Evolutionary conservation across 2,113 vertebrate species (phyloP), one percentile per base, ranked within the genome.

Genomic region (Zosterops lateralis): DNA sequence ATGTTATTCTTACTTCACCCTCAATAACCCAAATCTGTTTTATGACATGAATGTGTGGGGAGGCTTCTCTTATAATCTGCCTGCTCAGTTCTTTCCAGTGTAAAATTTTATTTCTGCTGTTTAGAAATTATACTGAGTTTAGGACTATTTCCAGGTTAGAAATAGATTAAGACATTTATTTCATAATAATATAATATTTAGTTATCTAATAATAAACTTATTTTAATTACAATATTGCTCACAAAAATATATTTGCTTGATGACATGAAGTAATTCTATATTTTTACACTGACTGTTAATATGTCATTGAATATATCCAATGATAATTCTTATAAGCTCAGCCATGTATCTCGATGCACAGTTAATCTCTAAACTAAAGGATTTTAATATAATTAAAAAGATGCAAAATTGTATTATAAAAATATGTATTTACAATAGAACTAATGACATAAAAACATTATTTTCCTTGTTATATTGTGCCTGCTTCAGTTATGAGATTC

Each of bases 151-250:
- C 4, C 8, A 88, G n/a, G 88, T 96, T 89, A 73, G 56, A 93
- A 93, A 93, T 72, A 89, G 79, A 92, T 68, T 3, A 2, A 91
- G 14, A 7, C 42, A 84, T 95, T 95, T 90, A 77, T 92, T 90
- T 95, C 4, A 36, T 83, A 70, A 90, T 45, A 71, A 3, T 20
- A 81, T 96, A 96, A 90, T 84, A 45, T 78, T 84, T 78, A 94
- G 18, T 45, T 93, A 81, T 56, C 7, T 36, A 95, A 94, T 94
- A 95, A 86, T 79, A 95, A 92, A 91, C 7, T n/a, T 19, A 70
- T 94, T 95, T 90, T 91, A 93, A 87, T 96, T 95, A 86, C 7
- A 62, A 22, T 68, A 57, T 82, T 91, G n/a, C 16, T 92, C 77
- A 66, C 22, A 67, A 95, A 97, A 91, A 75, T 11, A 8, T 71